Evolutionary conservation across 2,113 vertebrate species (phyloP).

Genomic region (Ursus arctos): DNA sequence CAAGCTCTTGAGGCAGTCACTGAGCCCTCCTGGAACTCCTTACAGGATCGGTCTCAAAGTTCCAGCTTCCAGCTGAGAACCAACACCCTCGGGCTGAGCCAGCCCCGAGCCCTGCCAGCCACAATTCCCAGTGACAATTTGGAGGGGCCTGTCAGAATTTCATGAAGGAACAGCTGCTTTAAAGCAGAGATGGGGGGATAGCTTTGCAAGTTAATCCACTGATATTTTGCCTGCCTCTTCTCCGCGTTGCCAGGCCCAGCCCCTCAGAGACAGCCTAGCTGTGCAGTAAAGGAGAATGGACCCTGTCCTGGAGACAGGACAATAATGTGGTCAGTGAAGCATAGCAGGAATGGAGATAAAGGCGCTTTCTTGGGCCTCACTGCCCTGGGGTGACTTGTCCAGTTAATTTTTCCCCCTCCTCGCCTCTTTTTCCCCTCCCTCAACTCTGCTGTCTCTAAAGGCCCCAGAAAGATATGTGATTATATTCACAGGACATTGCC

Average conservation of each 20-base stretch:
- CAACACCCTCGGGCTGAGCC: background rate
- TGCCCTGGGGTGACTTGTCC: slow-evolving; percentile 29
- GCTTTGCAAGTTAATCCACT: slow-evolving; percentile 3
- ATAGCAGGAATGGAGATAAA: background rate
- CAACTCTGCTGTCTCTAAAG: background rate
- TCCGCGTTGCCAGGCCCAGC: slow-evolving; percentile 24
- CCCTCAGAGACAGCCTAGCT: slow-evolving; percentile 30
- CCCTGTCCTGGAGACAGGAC: slow-evolving; percentile 2
- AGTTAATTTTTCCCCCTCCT: background rate
- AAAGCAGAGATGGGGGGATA: background rate
- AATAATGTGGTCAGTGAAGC: background rate
- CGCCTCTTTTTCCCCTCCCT: background rate
- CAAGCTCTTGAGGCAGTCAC: background rate
- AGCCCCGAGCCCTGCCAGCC: background rate
- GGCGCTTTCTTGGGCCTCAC: slow-evolving; percentile 20
- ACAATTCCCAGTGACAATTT: background rate
- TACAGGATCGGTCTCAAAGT: background rate
- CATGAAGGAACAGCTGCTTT: slow-evolving; percentile 36
- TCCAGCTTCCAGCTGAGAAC: background rate
- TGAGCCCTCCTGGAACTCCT: background rate
- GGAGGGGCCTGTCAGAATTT: slow-evolving; percentile 18
- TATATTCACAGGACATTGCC: background rate
- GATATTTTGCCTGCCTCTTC: background rate
- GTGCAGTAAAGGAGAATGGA: background rate
- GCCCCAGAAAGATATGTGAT: background rate